phyloP scores from a whole-genome alignment of 2,113 vertebrate species.

The Pungitius pungitius region DNA sequence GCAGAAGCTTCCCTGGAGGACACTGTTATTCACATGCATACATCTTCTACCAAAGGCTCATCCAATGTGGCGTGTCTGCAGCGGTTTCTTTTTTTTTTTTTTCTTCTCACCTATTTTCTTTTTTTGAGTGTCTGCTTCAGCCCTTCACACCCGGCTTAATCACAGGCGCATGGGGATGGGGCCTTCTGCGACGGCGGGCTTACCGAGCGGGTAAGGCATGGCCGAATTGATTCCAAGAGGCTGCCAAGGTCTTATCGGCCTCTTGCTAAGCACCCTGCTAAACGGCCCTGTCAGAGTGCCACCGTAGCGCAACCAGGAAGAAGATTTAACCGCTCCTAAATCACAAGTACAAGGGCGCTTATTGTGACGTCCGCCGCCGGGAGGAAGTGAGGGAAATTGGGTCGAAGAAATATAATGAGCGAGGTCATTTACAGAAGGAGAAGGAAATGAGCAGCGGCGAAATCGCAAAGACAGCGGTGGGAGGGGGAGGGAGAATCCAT shows the following conservation, averaged over 20 bases:
- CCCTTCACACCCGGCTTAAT: slow-evolving; percentile 40
- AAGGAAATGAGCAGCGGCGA: slow-evolving; percentile 43
- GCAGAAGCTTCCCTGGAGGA: slow-evolving; percentile 58
- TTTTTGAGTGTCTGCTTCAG: slow-evolving; percentile 44
- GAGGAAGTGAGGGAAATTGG: slow-evolving; percentile 29
- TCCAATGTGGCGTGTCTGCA: slow-evolving; percentile 57
- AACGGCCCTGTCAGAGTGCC: slow-evolving; percentile 54
- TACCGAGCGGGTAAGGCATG: slow-evolving; percentile 43
- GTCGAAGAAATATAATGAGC: slow-evolving; percentile 13
- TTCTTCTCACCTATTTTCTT: background rate
- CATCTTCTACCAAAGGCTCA: slow-evolving; percentile 54
- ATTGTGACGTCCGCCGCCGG: slow-evolving; percentile 27
- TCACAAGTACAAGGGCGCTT: slow-evolving; percentile 42
- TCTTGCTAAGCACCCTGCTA: slow-evolving; percentile 60
- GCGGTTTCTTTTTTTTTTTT: background rate
- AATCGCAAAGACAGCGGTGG: background rate
- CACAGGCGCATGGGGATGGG: slow-evolving; percentile 42
- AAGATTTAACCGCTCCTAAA: slow-evolving; percentile 45
- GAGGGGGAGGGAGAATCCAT: slow-evolving; percentile 41
- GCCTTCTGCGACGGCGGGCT: slow-evolving; percentile 29
- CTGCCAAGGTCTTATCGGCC: slow-evolving; percentile 64
- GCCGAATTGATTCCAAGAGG: slow-evolving; percentile 69
- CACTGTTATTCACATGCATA: slow-evolving; percentile 57
- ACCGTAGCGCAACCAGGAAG: slow-evolving; percentile 29
- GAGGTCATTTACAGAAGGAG: slow-evolving; percentile 33